These are phyloP conservation scores for Archips crataeganus DNA, from an alignment of 2,888 invertebrate species.

Conservation along the genomic window DNA sequence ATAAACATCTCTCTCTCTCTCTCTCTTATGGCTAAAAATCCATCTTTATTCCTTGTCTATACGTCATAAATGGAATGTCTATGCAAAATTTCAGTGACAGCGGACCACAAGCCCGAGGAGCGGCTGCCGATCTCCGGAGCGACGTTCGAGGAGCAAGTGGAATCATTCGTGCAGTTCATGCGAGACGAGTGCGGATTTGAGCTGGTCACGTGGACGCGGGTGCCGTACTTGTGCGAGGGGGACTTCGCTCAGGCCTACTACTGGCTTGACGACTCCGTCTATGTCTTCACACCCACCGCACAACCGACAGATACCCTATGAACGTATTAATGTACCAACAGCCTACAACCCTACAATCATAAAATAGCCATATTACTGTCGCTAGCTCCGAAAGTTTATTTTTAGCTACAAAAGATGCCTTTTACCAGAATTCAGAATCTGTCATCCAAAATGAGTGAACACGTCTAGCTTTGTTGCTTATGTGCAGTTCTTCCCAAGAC, in stretches of 20 bases:
- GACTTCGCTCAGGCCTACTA: slow-evolving; percentile 96
- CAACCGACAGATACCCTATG: background rate
- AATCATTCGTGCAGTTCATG: slow-evolving; percentile 87
- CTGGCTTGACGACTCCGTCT: slow-evolving; percentile 96
- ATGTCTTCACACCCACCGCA: slow-evolving; percentile 87
- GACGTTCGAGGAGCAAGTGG: slow-evolving; percentile 92
- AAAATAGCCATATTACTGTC: background rate
- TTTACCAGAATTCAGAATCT: background rate
- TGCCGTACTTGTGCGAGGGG: slow-evolving; percentile 99
- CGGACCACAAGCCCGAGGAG: slow-evolving; percentile 90
- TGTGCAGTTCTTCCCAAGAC: background rate
- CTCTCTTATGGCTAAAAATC: too few relatives aligned
- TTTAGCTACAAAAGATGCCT: background rate
- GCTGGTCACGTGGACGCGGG: slow-evolving; percentile 93
- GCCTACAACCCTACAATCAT: background rate
- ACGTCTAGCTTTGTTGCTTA: background rate
- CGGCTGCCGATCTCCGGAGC: slow-evolving; percentile 88
- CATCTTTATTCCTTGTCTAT: too few relatives aligned
- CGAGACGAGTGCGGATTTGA: slow-evolving; percentile 90
- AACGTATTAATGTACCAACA: background rate
- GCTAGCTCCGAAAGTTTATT: background rate
- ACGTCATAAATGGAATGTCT: too few relatives aligned
- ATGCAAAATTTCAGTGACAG: slow-evolving; percentile 76
- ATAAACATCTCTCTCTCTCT: too few relatives aligned
- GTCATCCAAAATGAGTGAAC: background rate